These are phyloP conservation scores for Anneissia japonica DNA, from an alignment of 35 echinoderm and acorn worm genomes.

Conservation along the genomic window DNA sequence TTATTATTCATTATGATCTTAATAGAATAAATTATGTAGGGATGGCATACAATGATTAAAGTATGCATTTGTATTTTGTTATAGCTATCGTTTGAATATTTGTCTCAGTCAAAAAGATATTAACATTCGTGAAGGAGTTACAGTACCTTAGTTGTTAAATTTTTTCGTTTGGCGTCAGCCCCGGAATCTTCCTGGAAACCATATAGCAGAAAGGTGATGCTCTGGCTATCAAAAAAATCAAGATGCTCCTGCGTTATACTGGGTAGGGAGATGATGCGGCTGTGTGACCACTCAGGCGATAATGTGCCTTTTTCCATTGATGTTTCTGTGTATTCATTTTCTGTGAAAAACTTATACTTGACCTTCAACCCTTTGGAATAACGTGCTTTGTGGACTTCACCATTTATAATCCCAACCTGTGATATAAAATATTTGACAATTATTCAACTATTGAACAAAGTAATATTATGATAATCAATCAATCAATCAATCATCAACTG, in stretches of 20 bases:
- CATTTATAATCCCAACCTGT: conserved; percentile 64
- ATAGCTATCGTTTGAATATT: too few species aligned
- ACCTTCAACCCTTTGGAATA: conserved; percentile 76
- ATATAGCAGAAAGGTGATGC: conserved; percentile 73
- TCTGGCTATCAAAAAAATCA: conserved; percentile 64
- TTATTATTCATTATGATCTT: too few species aligned
- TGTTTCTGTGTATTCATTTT: conserved; percentile 49
- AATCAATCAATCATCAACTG: too few species aligned
- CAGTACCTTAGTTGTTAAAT: conserved; percentile 90
- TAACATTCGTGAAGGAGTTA: too few species aligned
- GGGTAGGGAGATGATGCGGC: conserved; percentile 67
- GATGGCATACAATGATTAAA: too few species aligned
- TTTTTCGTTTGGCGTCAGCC: conserved; percentile 61
- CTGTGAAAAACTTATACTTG: conserved; percentile 65
- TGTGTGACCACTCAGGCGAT: conserved; percentile 80
- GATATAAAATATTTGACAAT: neutral
- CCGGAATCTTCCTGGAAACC: conserved; percentile 64
- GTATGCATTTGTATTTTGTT: too few species aligned
- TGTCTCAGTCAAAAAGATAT: too few species aligned
- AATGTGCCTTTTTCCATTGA: conserved; percentile 55
- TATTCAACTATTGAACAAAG: too few species aligned
- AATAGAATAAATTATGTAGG: too few species aligned
- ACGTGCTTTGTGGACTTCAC: conserved; percentile 89
- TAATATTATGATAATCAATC: too few species aligned
- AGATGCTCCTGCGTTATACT: conserved; percentile 55